Evolutionary conservation across 1,140 invertebrate genomes (phyloP), one percentile per base, ranked within the genome.

Genomic region (Bicyclus anynana): DNA sequence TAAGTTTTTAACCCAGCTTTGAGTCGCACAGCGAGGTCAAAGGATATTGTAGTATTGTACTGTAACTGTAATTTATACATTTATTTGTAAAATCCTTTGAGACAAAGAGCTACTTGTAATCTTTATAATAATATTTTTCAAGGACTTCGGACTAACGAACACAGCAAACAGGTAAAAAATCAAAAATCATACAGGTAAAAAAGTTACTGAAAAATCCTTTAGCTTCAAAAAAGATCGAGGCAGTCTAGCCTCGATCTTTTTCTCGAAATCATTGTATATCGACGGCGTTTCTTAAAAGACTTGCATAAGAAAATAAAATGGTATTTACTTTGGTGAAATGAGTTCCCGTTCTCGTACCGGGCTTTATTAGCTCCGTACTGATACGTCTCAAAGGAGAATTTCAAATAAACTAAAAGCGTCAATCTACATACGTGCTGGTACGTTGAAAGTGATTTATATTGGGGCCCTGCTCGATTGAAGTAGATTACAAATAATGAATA

Each of bases 401-500:
- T 83, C 77, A 79, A 83, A 83, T 84, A 83, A 72, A 82, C 81
- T 83, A 80, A 84, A 84, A 84, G 81, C 81, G 69, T 78, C 81
- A 66, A 86, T 85, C 84, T 84, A 85, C 82, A 85, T 85, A 87
- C 84, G 73, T 83, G 68, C 80, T 79, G 67, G 67, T 68, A 74
- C 71, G 78, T 76, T 80, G 74, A 84, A 87, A 84, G 77, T 87
- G 82, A 85, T 85, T 87, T 84, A 82, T 80, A 78, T 80, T 66
- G 77, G 73, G 75, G 75, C 75, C 77, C 78, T 80, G 76, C 81
- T 80, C 84, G 71, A 87, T 83, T 84, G 80, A 80, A 85, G 84
- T 79, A 81, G 79, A 87, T 87, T 87, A 87, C 84, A 87, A 87
- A 87, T 87, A 85, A 85, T 87, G 82, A 87, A 87, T 87, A 87